phyloP scores from a whole-genome alignment of 2,888 invertebrate genomes.

The Ectemnius lituratus region DNA sequence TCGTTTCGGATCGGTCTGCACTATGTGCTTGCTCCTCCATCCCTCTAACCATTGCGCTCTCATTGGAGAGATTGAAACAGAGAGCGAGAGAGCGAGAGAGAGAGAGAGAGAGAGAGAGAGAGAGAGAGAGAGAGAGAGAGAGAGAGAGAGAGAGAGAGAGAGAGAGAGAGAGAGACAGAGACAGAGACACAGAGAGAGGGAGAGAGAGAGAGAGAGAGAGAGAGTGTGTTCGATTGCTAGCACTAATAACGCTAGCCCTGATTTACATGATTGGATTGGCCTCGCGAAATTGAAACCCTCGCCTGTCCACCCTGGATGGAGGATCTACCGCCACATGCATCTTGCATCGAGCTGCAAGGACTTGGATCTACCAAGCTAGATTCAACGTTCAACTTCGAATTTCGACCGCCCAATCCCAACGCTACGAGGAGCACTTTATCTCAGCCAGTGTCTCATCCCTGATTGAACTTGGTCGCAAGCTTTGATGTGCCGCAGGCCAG shows the following conservation, averaged over 20 bases:
- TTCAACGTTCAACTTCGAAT: too few species aligned
- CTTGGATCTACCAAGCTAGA: slow-evolving; percentile 45
- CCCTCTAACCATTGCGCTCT: slow-evolving; percentile 12
- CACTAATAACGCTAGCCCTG: slow-evolving; percentile 75
- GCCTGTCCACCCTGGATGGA: slow-evolving; percentile 20
- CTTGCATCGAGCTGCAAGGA: slow-evolving; percentile 57
- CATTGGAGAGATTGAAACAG: too few species aligned
- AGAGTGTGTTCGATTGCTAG: slow-evolving; percentile 71
- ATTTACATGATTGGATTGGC: slow-evolving; percentile 78
- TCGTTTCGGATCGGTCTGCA: slow-evolving; percentile 53
- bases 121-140: slow-evolving; percentile 65
- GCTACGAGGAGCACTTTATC: too few species aligned
- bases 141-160: slow-evolving; percentile 22
- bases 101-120: slow-evolving; percentile 55
- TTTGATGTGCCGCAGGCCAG: not conserved
- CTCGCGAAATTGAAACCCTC: slow-evolving; percentile 76
- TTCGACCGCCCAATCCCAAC: too few species aligned
- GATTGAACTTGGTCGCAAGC: not conserved
- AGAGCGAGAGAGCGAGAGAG: too few species aligned
- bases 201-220: slow-evolving; percentile 57
- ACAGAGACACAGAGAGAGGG: too few species aligned
- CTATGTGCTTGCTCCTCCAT: slow-evolving; percentile 36
- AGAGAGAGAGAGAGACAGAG: too few species aligned
- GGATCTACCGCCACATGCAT: slow-evolving; percentile 29
- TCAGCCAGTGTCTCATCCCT: not conserved